Evolutionary conservation across 2,797 vertebrate species (phyloP), one percentile per base, ranked within the genome.

Genomic region (Gobionotothen gibberifrons): DNA sequence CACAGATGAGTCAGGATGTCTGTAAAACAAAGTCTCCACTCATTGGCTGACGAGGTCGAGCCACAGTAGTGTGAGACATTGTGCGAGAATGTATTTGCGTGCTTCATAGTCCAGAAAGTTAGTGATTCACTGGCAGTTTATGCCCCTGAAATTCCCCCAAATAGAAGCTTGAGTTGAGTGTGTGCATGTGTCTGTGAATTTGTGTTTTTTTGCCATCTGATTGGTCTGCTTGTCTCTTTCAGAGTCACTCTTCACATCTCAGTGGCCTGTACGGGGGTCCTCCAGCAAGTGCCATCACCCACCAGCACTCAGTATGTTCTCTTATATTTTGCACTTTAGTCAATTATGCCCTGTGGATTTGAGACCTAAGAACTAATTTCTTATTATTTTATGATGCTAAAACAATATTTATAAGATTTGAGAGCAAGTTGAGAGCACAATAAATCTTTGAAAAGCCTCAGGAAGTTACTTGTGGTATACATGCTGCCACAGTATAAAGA

Each of bases 231-330:
- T 95, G 87, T 80, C 71, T 0, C 70, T 90, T 86, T 1, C 90
- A 99, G 97, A 95, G 95, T 89, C 96, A 96, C 92, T 96, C 96
- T 58, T 94, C 94, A 90, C 96, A 97, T 87, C 93, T 97, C 91
- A 95, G 96, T 11, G 94, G 96, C 87, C 91, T 98, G 72, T 98
- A 98, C 0, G 96, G 96, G 81, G 90, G 93, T 63, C 88, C 95
- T 78, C 79, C 95, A 53, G 92, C 94, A 3, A 87, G 96, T 74
- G 76, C 94, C 76, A 93, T 96, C 89, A 91, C 95, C 36, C 95
- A 96, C 71, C 97, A 96, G 89, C 96, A 96, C 88, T 91, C 95
- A 0, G 97, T 99, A 94, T 93, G 97, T 96, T 48, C 60, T 36
- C 57, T 65, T 58, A 3, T 61, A 74, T 79, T 74, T 74, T 76